phyloP scores from a whole-genome alignment of 2,888 invertebrate species.

The Diploptera punctata region DNA sequence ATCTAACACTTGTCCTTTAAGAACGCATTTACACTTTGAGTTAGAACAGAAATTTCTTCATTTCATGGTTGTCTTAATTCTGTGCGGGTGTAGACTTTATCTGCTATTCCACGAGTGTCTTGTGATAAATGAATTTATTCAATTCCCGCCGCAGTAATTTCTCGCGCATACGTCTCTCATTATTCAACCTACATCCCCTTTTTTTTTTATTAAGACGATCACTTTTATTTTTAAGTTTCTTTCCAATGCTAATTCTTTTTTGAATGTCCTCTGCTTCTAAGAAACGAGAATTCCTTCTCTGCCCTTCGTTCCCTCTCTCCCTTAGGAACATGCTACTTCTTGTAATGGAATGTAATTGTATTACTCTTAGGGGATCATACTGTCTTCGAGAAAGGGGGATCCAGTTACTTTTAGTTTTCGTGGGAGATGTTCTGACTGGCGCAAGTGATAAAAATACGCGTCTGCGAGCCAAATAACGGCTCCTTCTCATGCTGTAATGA shows the following conservation, averaged over 20 bases:
- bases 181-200: too few species aligned
- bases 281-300: too few species aligned
- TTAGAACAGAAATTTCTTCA: too few species aligned
- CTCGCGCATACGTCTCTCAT: too few species aligned
- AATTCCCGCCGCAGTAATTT: too few species aligned
- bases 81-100: too few species aligned
- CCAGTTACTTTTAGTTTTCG: slow-evolving; percentile 16
- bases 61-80: too few species aligned
- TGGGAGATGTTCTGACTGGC: slow-evolving; percentile 18
- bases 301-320: background rate
- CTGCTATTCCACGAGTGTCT: too few species aligned
- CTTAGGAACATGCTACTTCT: slow-evolving; percentile 26
- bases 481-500: background rate
- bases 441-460: slow-evolving; percentile 19
- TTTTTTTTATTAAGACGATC: slow-evolving; percentile 15
- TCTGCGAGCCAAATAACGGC: slow-evolving; percentile 10
- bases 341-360: slow-evolving; percentile 27
- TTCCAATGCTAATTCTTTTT: background rate
- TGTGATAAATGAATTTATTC: too few species aligned
- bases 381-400: background rate
- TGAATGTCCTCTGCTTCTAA: slow-evolving; percentile 15
- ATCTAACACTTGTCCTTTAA: too few species aligned
- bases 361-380: slow-evolving; percentile 28
- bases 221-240: slow-evolving; percentile 9
- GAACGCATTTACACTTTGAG: too few species aligned